Evolutionary conservation across 64 coral and sea anemone genomes (phyloP).

Genomic region (Cladopsammia gracilis): DNA sequence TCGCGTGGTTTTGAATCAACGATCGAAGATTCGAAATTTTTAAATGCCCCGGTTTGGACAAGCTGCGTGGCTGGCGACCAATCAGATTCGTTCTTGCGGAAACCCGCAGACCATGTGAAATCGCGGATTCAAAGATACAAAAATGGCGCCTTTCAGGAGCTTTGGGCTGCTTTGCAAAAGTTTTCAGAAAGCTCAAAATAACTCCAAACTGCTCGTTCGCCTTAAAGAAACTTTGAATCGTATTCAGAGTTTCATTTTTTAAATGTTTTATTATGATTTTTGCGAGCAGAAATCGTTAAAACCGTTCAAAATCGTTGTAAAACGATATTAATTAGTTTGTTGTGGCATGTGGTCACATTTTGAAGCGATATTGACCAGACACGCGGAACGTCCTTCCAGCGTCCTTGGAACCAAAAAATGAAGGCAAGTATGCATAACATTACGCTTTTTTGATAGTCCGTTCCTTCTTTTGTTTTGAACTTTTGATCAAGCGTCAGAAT

Average conservation of each 20-base stretch:
- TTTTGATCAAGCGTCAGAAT: background rate
- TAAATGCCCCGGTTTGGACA: conserved; percentile 13
- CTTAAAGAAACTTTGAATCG: background rate
- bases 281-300: background rate
- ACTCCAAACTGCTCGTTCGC: too few relatives aligned
- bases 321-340: background rate
- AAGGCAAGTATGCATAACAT: conserved; percentile 4
- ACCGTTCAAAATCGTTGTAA: background rate
- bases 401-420: background rate
- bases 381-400: background rate
- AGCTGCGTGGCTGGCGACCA: conserved; percentile 56
- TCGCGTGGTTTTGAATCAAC: conserved; percentile 19
- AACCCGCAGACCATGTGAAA: background rate
- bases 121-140: background rate
- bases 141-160: background rate
- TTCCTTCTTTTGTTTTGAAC: background rate
- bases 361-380: background rate
- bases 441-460: background rate
- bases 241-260: background rate
- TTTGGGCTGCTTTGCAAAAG: background rate
- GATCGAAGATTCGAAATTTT: conserved; percentile 93
- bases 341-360: too few relatives aligned
- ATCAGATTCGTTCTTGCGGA: conserved; percentile 45
- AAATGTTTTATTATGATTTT: background rate
- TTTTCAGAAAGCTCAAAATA: background rate